phyloP scores from a whole-genome alignment of 92 coral and sea anemone genomes.

The Epizoanthus fatuus region DNA sequence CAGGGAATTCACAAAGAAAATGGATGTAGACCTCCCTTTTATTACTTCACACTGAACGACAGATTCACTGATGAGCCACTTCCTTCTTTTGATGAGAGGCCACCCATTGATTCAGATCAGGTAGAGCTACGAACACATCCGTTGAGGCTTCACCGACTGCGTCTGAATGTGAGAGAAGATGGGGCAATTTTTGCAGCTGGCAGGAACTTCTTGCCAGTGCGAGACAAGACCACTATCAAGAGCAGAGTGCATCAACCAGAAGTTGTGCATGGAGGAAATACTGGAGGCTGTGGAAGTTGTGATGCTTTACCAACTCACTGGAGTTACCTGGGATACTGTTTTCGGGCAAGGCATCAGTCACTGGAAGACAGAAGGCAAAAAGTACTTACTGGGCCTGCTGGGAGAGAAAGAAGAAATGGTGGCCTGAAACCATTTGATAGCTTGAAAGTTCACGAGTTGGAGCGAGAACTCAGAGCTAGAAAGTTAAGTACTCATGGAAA shows the following conservation, averaged over 20 bases:
- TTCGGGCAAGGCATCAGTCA: constrained; percentile 15
- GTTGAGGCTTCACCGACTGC: constrained; percentile 41
- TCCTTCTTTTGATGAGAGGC: constrained; percentile 58
- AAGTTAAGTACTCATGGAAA: neutral
- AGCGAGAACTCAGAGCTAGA: constrained; percentile 31
- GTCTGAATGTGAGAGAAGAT: constrained; percentile 65
- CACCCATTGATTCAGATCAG: constrained; percentile 41
- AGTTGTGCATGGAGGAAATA: constrained; percentile 39
- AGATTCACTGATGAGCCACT: constrained; percentile 47
- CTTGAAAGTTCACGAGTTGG: constrained; percentile 15
- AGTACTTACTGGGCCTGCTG: constrained; percentile 47
- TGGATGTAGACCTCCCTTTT: constrained; percentile 69
- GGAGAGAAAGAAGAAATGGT: constrained; percentile 35
- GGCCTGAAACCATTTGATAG: constrained; percentile 37
- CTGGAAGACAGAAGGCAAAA: constrained; percentile 9
- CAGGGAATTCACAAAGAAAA: constrained; percentile 70
- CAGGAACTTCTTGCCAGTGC: constrained; percentile 9
- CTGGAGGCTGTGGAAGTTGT: constrained; percentile 48
- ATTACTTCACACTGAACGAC: constrained; percentile 65
- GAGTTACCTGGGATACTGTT: constrained; percentile 32
- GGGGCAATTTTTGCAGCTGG: constrained; percentile 3
- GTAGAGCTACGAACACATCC: constrained; percentile 46
- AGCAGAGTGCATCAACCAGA: neutral
- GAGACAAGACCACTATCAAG: constrained; percentile 1
- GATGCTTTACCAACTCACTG: constrained; percentile 33